Evolutionary conservation across 2,888 invertebrate species (phyloP), one percentile per base, ranked within the genome.

Genomic region (Seira sanloemensis): DNA sequence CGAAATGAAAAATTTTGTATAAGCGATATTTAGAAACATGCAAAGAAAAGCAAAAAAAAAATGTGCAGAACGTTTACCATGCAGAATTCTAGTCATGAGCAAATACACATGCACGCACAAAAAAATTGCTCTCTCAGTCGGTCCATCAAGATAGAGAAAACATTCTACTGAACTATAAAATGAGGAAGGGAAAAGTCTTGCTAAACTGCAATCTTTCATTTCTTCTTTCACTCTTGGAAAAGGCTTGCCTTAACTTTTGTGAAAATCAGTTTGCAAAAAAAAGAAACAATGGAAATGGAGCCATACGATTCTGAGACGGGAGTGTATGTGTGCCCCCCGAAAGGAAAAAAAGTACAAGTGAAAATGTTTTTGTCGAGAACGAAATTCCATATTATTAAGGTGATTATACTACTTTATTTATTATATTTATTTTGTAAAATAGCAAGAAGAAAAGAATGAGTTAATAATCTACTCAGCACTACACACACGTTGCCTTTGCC

Each of bases 311-410:
- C 5, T 37, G n/a, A n/a, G n/a, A n/a, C n/a, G n/a, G n/a, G n/a
- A n/a, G n/a, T n/a, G n/a, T n/a, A n/a, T n/a, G n/a, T n/a, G n/a
- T n/a, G n/a, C n/a, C n/a, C n/a, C n/a, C n/a, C n/a, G n/a, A n/a
- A n/a, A n/a, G n/a, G n/a, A n/a, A n/a, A 50, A 50, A 50, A 50
- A 50, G n/a, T 12, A 50, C 7, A 62, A 62, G 62, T 62, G 62
- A 62, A n/a, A 62, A 62, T 62, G 62, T 62, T 62, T 62, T 58
- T 58, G 58, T n/a, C 16, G 21, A 62, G 62, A 23, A 62, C 19
- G n/a, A 62, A 62, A 62, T 62, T 62, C 62, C 62, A 62, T 62
- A 62, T 62, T 23, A 62, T 62, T 62, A 62, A 16, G 62, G 62
- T 62, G 62, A 62, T 62, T 62, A 62, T 62, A 62, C 62, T 62